Percentiles rank a stretch among this genome's conserved stretches.
These are phyloP conservation scores for Heteractis magnifica DNA, from an alignment of 92 coral and sea anemone genomes.

Conservation along the genomic window DNA sequence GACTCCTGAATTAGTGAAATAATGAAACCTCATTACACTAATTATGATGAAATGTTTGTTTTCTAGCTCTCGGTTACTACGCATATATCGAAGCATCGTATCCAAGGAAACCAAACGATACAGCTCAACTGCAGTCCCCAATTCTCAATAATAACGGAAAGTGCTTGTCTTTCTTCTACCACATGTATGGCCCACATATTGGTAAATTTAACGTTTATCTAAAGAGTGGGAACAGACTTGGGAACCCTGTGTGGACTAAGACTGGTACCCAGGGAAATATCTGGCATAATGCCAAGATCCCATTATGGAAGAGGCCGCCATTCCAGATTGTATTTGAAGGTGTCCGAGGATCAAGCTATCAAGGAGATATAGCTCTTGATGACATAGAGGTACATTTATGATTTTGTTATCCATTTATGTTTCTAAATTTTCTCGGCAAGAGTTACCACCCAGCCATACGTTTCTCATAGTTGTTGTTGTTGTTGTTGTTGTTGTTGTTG, in stretches of 20 bases:
- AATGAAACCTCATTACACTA: too few relatives aligned
- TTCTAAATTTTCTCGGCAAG: not conserved
- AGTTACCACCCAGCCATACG: not conserved
- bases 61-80: constrained; percentile 91
- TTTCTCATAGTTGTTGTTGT: too few relatives aligned
- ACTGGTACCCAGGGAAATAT: constrained; percentile 88
- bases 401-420: too few relatives aligned
- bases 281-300: constrained; percentile 80
- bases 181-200: constrained; percentile 96
- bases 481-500: too few relatives aligned
- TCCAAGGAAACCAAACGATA: constrained; percentile 89
- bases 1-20: too few relatives aligned
- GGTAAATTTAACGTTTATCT: constrained; percentile 75
- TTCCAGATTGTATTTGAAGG: constrained; percentile 85
- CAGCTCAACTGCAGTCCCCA: constrained; percentile 77
- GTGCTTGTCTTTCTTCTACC: constrained; percentile 93
- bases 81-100: constrained; percentile 80
- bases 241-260: constrained; percentile 78
- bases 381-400: constrained; percentile 53
- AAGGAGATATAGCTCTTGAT: constrained; percentile 87
- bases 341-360: constrained; percentile 76
- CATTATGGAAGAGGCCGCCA: constrained; percentile 44
- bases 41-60: not conserved
- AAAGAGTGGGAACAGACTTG: constrained; percentile 60
- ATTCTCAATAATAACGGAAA: constrained; percentile 45